A percentile compares a stretch with the other conserved stretches of the same genome.
phyloP scores from a whole-genome alignment of 2,797 vertebrate genomes.

The Myotis pilosus region DNA sequence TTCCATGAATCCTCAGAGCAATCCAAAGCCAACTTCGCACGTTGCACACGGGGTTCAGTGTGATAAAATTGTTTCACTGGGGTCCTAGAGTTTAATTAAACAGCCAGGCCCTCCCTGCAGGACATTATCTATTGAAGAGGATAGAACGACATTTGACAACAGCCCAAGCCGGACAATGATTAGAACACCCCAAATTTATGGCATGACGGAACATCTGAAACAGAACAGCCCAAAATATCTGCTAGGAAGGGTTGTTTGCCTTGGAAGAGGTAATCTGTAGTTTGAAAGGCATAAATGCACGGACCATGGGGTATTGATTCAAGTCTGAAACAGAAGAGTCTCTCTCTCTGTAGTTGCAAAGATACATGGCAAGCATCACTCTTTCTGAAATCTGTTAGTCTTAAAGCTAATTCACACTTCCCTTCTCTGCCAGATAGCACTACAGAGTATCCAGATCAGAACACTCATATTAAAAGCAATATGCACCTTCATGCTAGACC shows the following conservation, averaged over 20 bases:
- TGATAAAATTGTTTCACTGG: background rate
- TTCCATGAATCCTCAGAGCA: background rate
- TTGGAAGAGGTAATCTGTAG: constrained; percentile 6
- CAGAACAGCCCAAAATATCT: background rate
- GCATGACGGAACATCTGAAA: constrained; percentile 1
- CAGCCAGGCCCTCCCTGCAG: background rate
- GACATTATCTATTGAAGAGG: background rate
- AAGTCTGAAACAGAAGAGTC: background rate
- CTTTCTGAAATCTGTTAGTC: background rate
- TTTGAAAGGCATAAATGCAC: background rate
- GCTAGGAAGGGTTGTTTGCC: background rate
- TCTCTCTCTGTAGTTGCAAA: background rate
- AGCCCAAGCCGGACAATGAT: background rate
- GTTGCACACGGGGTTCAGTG: background rate
- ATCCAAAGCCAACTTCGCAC: background rate
- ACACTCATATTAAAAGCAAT: background rate
- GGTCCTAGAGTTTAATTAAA: background rate
- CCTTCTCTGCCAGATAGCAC: background rate
- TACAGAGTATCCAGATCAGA: background rate
- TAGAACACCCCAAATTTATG: background rate
- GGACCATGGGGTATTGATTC: background rate
- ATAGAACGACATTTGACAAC: background rate
- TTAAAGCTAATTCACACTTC: background rate
- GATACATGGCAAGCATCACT: background rate
- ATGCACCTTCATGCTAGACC: background rate